A percentile compares a stretch with the other conserved stretches of the same genome.
Conservation (phyloP, 2,888 invertebrate species). For the Leptopterna dolabrata region DNA sequence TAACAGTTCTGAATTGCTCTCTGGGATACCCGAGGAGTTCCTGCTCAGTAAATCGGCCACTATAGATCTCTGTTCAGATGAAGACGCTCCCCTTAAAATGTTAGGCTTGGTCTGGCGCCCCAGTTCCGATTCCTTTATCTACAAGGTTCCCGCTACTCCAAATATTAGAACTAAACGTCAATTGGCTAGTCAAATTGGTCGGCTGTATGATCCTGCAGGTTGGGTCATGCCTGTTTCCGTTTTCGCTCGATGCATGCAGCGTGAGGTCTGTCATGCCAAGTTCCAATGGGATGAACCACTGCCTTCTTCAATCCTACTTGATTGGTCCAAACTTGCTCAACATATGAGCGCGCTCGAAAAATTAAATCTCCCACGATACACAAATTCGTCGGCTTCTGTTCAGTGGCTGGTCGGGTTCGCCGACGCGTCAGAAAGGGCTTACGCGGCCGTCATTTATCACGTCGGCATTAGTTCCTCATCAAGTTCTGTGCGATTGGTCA, state of each 20-base stretch:
- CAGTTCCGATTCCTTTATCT: not conserved
- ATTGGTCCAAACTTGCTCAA: not conserved
- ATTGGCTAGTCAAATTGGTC: conserved; percentile 7
- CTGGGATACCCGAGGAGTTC: not conserved
- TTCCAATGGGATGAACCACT: conserved; percentile 21
- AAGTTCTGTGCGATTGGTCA: not conserved
- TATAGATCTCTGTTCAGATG: not conserved
- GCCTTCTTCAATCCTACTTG: not conserved
- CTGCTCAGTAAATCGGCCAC: not conserved
- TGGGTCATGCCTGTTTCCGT: conserved; percentile 13
- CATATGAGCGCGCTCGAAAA: not conserved
- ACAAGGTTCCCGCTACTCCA: not conserved
- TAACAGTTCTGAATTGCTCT: not conserved
- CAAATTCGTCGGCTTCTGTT: not conserved
- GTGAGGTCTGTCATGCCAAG: not conserved
- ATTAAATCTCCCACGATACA: not conserved
- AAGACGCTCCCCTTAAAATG: not conserved
- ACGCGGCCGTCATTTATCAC: conserved; percentile 3
- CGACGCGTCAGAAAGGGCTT: conserved; percentile 19
- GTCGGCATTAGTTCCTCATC: not conserved
- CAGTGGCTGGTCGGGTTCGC: conserved; percentile 12
- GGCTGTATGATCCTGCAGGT: conserved; percentile 20
- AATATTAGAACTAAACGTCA: not conserved
- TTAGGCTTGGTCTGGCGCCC: not conserved
- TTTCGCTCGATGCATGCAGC: not conserved